Percentiles rank a stretch among this genome's conserved stretches.
These are phyloP conservation scores for Hirtodrosophila histrioides DNA, from an alignment of 2,888 invertebrate species.

Conservation along the genomic window DNA sequence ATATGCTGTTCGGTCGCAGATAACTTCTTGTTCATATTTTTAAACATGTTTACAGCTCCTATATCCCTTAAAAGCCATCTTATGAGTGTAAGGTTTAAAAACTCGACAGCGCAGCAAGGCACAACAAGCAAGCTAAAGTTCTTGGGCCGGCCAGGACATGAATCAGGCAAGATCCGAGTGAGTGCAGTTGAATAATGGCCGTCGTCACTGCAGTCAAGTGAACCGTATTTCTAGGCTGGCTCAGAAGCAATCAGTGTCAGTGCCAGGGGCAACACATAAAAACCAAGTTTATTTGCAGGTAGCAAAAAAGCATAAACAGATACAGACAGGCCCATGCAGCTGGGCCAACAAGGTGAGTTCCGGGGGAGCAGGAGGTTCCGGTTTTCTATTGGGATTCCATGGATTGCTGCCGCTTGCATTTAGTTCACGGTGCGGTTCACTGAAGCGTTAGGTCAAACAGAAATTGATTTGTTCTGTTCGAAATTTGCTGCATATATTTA, in stretches of 20 bases:
- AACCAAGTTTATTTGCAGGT: conserved; percentile 64
- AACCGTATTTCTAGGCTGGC: conserved; percentile 24
- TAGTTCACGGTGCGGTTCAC: conserved; percentile 53
- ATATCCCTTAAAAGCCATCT: too few relatives aligned
- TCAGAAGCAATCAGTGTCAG: conserved; percentile 67
- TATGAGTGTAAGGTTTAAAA: too few relatives aligned
- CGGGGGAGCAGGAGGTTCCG: conserved; percentile 7
- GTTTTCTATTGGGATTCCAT: conserved; percentile 14
- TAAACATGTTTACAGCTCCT: too few relatives aligned
- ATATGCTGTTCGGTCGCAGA: too few relatives aligned
- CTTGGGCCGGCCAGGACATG: conserved; percentile 6
- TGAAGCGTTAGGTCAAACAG: conserved; percentile 68
- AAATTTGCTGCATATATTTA: conserved; percentile 37
- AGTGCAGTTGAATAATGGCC: conserved; percentile 67
- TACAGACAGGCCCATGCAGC: conserved; percentile 9
- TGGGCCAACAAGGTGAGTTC: not conserved
- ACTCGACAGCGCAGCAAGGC: too few relatives aligned
- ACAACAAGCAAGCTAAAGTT: conserved; percentile 19
- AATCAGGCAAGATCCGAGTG: conserved; percentile 23
- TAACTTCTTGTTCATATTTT: too few relatives aligned
- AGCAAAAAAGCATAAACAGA: conserved; percentile 30
- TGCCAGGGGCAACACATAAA: conserved; percentile 48
- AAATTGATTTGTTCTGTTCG: conserved; percentile 66
- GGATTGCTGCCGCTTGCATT: conserved; percentile 41
- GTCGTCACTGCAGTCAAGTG: conserved; percentile 62